These are phyloP conservation scores for Microctonus aethiopoides DNA, from an alignment of 2,888 invertebrate genomes.

Conservation along the genomic window DNA sequence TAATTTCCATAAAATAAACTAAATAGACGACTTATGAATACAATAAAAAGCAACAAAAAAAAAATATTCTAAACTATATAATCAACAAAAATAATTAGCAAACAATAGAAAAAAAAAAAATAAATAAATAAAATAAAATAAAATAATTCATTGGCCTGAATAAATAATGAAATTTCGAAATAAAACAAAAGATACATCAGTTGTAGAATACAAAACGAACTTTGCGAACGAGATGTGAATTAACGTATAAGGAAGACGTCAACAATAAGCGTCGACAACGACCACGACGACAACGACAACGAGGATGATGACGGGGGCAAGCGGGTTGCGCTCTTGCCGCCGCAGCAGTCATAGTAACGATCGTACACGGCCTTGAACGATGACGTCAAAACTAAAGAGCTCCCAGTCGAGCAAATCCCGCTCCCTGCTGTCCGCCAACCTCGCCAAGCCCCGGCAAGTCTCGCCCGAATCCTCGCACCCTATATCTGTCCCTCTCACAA, in stretches of 20 bases:
- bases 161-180: too few relatives aligned
- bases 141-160: too few relatives aligned
- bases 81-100: too few relatives aligned
- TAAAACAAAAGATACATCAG: background rate
- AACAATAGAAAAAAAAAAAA: too few relatives aligned
- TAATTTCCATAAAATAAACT: too few relatives aligned
- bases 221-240: background rate
- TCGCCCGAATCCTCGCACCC: constrained; percentile 21
- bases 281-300: constrained; percentile 26
- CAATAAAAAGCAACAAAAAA: too few relatives aligned
- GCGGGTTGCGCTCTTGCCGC: constrained; percentile 35
- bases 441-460: constrained; percentile 28
- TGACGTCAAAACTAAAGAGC: constrained; percentile 52
- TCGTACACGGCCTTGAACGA: constrained; percentile 53
- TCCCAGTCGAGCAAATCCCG: constrained; percentile 39
- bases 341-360: constrained; percentile 49
- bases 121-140: too few relatives aligned
- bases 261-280: constrained; percentile 6
- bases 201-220: background rate
- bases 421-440: constrained; percentile 29
- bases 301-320: constrained; percentile 30
- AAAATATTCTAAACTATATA: too few relatives aligned
- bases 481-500: constrained; percentile 8
- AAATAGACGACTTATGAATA: too few relatives aligned
- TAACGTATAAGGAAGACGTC: background rate